phyloP scores from a whole-genome alignment of 1,140 invertebrate species.

The Streblospio benedicti region DNA sequence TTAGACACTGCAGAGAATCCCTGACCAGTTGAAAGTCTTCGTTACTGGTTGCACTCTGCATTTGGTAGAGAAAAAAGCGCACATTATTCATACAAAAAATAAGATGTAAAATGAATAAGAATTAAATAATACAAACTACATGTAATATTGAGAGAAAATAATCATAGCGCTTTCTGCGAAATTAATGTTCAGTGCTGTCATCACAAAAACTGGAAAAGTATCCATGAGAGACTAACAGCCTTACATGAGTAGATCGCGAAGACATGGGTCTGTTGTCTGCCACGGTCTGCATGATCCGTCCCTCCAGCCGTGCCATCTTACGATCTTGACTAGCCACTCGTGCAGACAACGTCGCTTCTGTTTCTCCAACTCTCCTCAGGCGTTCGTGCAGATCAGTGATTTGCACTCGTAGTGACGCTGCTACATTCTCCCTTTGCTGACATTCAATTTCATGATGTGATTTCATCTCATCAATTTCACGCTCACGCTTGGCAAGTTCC shows the following conservation, averaged over 20 bases:
- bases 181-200: too few relatives aligned
- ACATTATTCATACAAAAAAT: not conserved
- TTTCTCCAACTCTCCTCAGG: slow-evolving; percentile 26
- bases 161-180: too few relatives aligned
- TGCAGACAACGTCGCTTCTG: slow-evolving; percentile 26
- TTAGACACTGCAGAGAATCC: slow-evolving; percentile 45
- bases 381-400: slow-evolving; percentile 24
- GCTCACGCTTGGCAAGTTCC: slow-evolving; percentile 18
- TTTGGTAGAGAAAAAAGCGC: not conserved
- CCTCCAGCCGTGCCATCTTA: slow-evolving; percentile 40
- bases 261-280: slow-evolving; percentile 18
- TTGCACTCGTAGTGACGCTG: slow-evolving; percentile 22
- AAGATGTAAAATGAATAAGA: too few relatives aligned
- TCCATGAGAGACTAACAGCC: too few relatives aligned
- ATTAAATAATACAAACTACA: too few relatives aligned
- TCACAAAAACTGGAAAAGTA: too few relatives aligned
- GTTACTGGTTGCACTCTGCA: slow-evolving; percentile 21
- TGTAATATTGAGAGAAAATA: too few relatives aligned
- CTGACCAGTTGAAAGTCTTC: slow-evolving; percentile 47
- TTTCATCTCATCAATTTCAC: slow-evolving; percentile 24
- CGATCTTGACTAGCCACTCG: slow-evolving; percentile 34
- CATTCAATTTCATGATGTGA: slow-evolving; percentile 34
- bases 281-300: slow-evolving; percentile 33
- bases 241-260: too few relatives aligned
- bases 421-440: slow-evolving; percentile 33